Percentiles rank a stretch among this genome's conserved stretches.
Evolutionary conservation across 2,888 invertebrate species (phyloP).

Genomic region (Agrochola macilenta): DNA sequence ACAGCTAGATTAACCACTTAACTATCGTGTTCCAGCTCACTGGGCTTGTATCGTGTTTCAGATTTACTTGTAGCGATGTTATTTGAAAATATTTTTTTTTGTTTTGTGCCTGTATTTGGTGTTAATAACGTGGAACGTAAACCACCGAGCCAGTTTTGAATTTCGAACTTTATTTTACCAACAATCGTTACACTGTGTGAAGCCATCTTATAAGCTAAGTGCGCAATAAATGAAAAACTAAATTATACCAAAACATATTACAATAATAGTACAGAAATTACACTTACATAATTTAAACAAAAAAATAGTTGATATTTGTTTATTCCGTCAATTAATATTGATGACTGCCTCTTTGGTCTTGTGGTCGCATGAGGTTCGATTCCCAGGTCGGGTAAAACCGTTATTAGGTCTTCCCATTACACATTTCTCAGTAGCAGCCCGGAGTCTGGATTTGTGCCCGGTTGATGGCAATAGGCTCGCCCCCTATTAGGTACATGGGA

Average conservation of each 20-base stretch:
- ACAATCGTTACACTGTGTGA: not conserved
- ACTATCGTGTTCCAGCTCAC: conserved; percentile 74
- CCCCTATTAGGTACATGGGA: too few relatives aligned
- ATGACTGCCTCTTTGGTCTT: too few relatives aligned
- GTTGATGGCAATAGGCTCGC: too few relatives aligned
- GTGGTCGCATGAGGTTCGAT: too few relatives aligned
- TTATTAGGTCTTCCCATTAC: too few relatives aligned
- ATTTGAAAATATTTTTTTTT: conserved; percentile 27
- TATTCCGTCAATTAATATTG: not conserved
- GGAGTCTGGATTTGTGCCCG: too few relatives aligned
- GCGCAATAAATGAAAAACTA: not conserved
- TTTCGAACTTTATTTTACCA: not conserved
- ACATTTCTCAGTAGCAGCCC: too few relatives aligned
- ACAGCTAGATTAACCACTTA: conserved; percentile 83
- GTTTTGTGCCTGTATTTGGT: conserved; percentile 15
- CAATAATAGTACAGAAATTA: not conserved
- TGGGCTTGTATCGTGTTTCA: conserved; percentile 70
- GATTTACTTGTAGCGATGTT: conserved; percentile 50
- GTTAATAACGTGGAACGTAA: not conserved
- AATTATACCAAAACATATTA: not conserved
- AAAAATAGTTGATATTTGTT: not conserved
- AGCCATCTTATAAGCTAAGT: not conserved
- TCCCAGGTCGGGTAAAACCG: too few relatives aligned
- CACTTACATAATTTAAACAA: not conserved
- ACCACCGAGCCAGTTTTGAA: not conserved